phyloP scores from a whole-genome alignment of 2,113 vertebrate species.

The Ctenodactylus gundi region DNA sequence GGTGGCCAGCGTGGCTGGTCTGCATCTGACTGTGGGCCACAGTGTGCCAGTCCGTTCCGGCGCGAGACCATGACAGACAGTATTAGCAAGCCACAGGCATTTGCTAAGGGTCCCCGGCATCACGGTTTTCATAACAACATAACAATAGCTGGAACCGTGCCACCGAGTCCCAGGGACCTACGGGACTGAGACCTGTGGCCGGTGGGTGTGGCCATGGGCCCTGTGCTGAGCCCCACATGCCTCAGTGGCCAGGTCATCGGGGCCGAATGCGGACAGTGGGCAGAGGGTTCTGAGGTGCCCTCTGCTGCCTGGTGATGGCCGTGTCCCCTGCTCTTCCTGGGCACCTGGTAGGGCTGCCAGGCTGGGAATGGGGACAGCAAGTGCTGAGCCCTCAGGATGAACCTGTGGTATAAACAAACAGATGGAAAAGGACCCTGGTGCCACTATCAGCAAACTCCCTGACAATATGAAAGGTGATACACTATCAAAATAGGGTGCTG shows the following conservation, averaged over 20 bases:
- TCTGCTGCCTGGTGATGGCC: too few species aligned
- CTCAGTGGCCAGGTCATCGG: too few species aligned
- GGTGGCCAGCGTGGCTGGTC: too few species aligned
- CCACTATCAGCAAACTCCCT: background rate
- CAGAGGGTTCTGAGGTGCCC: rapidly evolving
- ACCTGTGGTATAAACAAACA: background rate
- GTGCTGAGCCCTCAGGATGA: background rate
- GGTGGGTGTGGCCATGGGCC: background rate
- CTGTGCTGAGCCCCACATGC: too few species aligned
- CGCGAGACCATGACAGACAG: too few species aligned
- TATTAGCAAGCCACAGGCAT: too few species aligned
- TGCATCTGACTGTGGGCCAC: too few species aligned
- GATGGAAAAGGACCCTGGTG: background rate
- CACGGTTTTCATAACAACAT: background rate
- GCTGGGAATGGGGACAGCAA: rapidly evolving
- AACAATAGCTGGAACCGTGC: background rate
- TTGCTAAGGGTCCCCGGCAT: background rate
- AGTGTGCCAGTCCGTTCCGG: too few species aligned
- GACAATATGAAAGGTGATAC: background rate
- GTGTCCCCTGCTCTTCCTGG: rapidly evolving
- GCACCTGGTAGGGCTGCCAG: too few species aligned
- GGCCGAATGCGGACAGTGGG: background rate
- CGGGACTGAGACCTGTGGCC: background rate
- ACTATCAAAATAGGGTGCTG: background rate
- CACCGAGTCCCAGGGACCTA: background rate